Evolutionary conservation across 2,888 invertebrate genomes (phyloP).

Genomic region (Zaprionus bogoriensis): DNA sequence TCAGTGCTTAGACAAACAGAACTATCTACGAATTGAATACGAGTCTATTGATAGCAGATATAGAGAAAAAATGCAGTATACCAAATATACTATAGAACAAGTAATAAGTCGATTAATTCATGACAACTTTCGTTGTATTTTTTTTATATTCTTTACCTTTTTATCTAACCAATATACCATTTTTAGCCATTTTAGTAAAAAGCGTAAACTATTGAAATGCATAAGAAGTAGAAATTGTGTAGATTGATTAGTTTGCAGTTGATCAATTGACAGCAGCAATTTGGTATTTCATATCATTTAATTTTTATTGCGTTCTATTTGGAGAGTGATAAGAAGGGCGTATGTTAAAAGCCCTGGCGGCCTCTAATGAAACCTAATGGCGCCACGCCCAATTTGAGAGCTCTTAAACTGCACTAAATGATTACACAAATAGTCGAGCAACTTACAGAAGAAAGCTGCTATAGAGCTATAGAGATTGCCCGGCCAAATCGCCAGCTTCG

Average conservation of each 20-base stretch:
- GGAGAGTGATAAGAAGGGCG: not conserved
- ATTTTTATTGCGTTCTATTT: slow-evolving; percentile 25
- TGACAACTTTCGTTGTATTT: too few relatives aligned
- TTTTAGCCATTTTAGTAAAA: too few relatives aligned
- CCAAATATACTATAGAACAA: too few relatives aligned
- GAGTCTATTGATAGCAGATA: slow-evolving; percentile 18
- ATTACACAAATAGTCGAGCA: slow-evolving; percentile 24
- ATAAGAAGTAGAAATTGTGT: not conserved
- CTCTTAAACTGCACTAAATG: slow-evolving; percentile 27
- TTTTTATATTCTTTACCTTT: too few relatives aligned
- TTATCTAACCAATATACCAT: too few relatives aligned
- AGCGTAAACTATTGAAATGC: slow-evolving; percentile 11
- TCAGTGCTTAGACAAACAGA: slow-evolving; percentile 24
- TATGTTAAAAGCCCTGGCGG: not conserved
- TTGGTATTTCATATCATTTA: slow-evolving; percentile 30
- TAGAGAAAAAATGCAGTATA: not conserved
- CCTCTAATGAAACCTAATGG: slow-evolving; percentile 2
- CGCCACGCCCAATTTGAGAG: slow-evolving; percentile 29
- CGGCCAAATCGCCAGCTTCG: too few relatives aligned
- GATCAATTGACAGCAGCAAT: slow-evolving; percentile 43
- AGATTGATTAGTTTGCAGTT: slow-evolving; percentile 3
- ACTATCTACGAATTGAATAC: slow-evolving; percentile 34
- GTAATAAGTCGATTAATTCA: too few relatives aligned
- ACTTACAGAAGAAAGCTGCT: slow-evolving; percentile 3
- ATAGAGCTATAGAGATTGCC: not conserved